A percentile compares a stretch with the other conserved stretches of the same genome.
These are phyloP conservation scores for Phrynocephalus versicolor DNA, from an alignment of 2,113 vertebrate species.

Conservation along the genomic window DNA sequence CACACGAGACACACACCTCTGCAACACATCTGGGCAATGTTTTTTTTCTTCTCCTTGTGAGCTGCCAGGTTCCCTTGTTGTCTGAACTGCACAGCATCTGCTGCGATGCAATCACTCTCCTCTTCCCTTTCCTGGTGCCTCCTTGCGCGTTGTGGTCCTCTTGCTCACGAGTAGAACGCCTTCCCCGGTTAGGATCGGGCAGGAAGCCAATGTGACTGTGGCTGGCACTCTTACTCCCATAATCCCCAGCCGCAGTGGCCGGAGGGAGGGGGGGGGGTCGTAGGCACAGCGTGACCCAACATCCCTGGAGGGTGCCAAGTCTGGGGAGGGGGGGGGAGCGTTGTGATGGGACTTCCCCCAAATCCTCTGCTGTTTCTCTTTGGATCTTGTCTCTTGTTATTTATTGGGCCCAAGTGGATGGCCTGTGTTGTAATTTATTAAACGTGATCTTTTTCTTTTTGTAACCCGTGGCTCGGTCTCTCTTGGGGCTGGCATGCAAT, in stretches of 20 bases:
- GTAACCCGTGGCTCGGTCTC: not conserved
- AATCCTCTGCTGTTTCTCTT: conserved; percentile 2
- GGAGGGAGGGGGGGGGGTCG: not conserved
- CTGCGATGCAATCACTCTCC: not conserved
- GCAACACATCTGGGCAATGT: not conserved
- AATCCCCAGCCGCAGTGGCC: not conserved
- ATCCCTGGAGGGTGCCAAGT: no score
- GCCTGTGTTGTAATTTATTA: conserved; percentile 34
- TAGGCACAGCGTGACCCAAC: no score
- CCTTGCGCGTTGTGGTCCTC: not conserved
- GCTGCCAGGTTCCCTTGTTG: not conserved
- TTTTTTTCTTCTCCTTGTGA: not conserved
- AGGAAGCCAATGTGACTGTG: not conserved
- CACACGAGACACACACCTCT: no score
- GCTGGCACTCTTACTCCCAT: not conserved
- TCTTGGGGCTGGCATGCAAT: not conserved
- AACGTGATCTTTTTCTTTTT: conserved; percentile 33
- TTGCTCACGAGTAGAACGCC: not conserved
- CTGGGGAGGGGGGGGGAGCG: no score
- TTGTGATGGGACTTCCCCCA: not conserved
- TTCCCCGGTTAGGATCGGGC: no score
- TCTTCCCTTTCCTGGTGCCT: not conserved
- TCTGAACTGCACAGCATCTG: not conserved
- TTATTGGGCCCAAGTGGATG: conserved; percentile 13
- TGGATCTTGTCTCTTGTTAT: conserved; percentile 32